Conservation (phyloP, 2,113 vertebrate genomes). For the Sylvietta virens region DNA sequence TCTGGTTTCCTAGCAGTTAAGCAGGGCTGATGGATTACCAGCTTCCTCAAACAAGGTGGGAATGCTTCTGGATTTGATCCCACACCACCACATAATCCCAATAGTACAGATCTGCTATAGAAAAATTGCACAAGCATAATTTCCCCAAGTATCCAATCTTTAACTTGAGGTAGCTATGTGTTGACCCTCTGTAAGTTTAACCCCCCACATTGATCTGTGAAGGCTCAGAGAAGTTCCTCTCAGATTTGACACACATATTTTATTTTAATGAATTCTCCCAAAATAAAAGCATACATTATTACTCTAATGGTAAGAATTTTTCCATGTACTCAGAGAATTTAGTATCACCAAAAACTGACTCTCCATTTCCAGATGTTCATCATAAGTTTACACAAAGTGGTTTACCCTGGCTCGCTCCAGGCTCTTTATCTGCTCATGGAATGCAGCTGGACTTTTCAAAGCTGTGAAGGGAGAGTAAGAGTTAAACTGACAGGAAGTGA, state of each 20-base stretch:
- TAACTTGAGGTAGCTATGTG: background rate
- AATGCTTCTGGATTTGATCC: background rate
- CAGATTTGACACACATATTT: background rate
- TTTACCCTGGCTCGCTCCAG: conserved; percentile 95
- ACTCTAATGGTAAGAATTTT: background rate
- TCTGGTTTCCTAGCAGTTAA: background rate
- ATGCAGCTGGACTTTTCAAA: conserved; percentile 91
- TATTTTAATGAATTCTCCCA: background rate
- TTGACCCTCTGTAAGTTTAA: background rate
- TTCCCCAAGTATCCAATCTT: background rate
- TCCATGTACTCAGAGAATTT: background rate
- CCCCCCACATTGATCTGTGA: background rate
- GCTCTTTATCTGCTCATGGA: conserved; percentile 94
- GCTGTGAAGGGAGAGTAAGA: conserved; percentile 74
- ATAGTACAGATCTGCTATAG: background rate
- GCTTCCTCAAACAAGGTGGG: background rate
- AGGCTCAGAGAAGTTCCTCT: background rate
- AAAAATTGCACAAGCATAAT: background rate
- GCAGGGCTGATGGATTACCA: background rate
- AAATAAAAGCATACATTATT: background rate
- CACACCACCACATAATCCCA: background rate
- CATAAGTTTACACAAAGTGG: background rate
- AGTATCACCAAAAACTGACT: background rate
- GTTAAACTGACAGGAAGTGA: conserved; percentile 19
- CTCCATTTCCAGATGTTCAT: background rate